Evolutionary conservation across 2,888 invertebrate genomes (phyloP).

Genomic region (Anaspis maculata): DNA sequence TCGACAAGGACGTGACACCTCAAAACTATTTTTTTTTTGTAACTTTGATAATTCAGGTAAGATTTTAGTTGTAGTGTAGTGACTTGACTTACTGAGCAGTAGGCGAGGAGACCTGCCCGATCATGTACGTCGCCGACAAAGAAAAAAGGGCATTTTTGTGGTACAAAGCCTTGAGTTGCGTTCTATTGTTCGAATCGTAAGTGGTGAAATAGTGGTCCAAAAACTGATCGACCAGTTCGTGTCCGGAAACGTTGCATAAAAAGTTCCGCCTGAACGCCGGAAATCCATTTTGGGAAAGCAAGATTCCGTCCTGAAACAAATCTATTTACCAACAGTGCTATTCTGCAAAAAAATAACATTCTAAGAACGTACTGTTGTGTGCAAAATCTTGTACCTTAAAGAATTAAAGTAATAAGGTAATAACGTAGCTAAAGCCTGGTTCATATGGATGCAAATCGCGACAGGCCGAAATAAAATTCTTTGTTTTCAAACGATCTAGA

Average conservation of each 20-base stretch:
- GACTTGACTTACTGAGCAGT: conserved; percentile 28
- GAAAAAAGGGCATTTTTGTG: conserved; percentile 56
- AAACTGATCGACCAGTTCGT: conserved; percentile 51
- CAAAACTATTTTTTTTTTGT: no score
- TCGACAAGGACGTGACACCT: no score
- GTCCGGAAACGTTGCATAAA: conserved; percentile 43
- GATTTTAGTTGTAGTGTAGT: no score
- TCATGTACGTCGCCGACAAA: conserved; percentile 40
- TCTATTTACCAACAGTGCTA: no score
- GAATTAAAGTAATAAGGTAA: no score
- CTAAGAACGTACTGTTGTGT: neutral
- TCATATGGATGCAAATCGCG: no score
- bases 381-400: no score
- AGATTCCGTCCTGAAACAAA: conserved; percentile 47
- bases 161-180: conserved; percentile 51
- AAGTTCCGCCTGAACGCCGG: conserved; percentile 46
- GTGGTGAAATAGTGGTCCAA: conserved; percentile 57
- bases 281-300: conserved; percentile 36
- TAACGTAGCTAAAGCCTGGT: no score
- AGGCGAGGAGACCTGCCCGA: conserved; percentile 29
- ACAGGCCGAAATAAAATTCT: no score
- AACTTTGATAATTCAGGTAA: no score
- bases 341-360: neutral
- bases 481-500: no score
- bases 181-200: conserved; percentile 54